Base-by-base conservation (phyloP, 2,113 vertebrate genomes). In the Ellobius talpinus region DNA sequence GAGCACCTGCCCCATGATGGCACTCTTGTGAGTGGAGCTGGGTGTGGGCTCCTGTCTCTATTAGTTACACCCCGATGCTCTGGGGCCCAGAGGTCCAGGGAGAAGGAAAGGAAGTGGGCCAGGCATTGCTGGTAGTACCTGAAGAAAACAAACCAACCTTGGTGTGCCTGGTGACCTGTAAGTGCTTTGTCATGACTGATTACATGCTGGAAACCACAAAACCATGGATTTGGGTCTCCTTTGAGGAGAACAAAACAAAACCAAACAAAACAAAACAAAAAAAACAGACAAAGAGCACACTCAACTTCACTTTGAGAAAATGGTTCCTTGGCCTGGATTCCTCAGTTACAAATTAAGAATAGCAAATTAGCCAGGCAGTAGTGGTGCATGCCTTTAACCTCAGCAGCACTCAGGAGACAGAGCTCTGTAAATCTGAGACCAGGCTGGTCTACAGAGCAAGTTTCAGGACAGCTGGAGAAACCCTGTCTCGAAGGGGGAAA, bases 161-260 rank as follows among this genome's bases (percentile, higher is more conserved):
- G 4, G 23, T 70, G 55, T 17, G 10, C 52, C 17, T 11, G n/a
- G 61, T 19, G 73, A 93, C 92, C 93, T 84, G 63, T 94, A 93
- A 88, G 94, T 78, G 45, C 88, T 66, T 96, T 91, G 63, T 85
- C 36, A 68, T 42, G 74, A 89, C 78, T 95, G 89, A 97, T 97
- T 92, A 95, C 93, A 95, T 91, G 78, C 36, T 29, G 0, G 81
- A 95, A 97, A 74, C 65, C 81, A 95, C 95, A 91, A 73, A 70
- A 13, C 7, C 1, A 58, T 94, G 74, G 39, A 84, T 89, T 93
- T 87, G 87, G 87, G 78, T 36, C 39, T 91, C 91, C 73, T 92
- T 50, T 13, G 70, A 96, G 84, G 0, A 85, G 66, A 33, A 63
- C 3, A 61, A 52, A 50, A 50, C 10, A 4, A 50, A 50, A 50